A percentile compares a stretch with the other conserved stretches of the same genome.
phyloP scores from a whole-genome alignment of 92 coral and sea anemone species.

The Isaurus tuberculatus region DNA sequence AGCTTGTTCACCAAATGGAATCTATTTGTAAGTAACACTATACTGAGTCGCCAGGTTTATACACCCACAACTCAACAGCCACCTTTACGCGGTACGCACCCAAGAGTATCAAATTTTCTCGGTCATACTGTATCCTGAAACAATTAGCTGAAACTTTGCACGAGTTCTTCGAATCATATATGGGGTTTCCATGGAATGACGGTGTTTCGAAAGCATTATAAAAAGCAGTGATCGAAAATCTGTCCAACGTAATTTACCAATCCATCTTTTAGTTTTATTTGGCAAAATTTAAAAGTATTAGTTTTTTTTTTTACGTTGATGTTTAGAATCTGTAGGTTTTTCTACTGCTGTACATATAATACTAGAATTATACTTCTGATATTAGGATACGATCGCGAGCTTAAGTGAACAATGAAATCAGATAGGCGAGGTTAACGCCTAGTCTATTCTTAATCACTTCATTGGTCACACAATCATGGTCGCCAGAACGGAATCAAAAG shows the following conservation, averaged over 20 bases:
- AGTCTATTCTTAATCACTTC: too few species aligned
- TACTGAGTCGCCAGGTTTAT: background rate
- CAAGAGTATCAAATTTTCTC: slow-evolving; percentile 18
- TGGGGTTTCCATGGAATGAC: slow-evolving; percentile 15
- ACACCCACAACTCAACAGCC: background rate
- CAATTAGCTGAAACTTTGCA: slow-evolving; percentile 12
- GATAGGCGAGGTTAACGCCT: too few species aligned
- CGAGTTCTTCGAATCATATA: background rate
- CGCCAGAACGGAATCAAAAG: too few species aligned
- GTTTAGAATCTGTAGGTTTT: too few species aligned
- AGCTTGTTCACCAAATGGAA: background rate
- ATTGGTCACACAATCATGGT: too few species aligned
- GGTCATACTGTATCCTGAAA: slow-evolving; percentile 12
- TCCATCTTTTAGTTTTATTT: background rate
- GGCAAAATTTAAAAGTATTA: too few species aligned
- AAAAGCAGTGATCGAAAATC: background rate
- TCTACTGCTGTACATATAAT: too few species aligned
- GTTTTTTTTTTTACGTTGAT: too few species aligned
- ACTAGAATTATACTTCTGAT: too few species aligned
- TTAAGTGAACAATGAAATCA: too few species aligned
- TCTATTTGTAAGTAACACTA: background rate
- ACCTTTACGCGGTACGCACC: background rate
- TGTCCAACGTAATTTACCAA: background rate
- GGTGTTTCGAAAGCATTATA: background rate
- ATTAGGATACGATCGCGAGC: too few species aligned